These are phyloP conservation scores for Pangasius macronema DNA, from an alignment of 2,797 vertebrate genomes.

Conservation along the genomic window DNA sequence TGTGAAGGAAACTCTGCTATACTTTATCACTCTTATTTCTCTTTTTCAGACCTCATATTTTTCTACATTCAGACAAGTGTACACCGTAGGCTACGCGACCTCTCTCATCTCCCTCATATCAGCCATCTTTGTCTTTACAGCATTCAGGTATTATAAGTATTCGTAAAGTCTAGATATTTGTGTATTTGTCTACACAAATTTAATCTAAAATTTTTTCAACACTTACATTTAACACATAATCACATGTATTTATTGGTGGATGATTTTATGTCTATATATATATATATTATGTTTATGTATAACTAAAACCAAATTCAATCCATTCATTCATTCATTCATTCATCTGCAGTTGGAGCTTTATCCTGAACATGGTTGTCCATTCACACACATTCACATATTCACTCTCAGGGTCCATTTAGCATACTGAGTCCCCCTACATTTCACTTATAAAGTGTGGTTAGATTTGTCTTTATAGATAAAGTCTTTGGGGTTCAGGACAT, in stretches of 20 bases:
- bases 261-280: neutral
- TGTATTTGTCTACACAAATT: neutral
- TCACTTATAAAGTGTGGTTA: neutral
- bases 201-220: neutral
- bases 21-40: neutral
- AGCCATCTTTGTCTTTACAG: slow-evolving; percentile 75
- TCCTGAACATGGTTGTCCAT: neutral
- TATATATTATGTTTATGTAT: neutral
- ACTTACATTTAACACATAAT: neutral
- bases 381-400: neutral
- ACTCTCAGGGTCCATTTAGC: neutral
- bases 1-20: neutral
- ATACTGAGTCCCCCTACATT: neutral
- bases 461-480: neutral
- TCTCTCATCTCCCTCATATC: slow-evolving; percentile 78
- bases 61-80: slow-evolving; percentile 78
- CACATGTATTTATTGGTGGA: neutral
- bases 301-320: neutral
- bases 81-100: slow-evolving; percentile 79
- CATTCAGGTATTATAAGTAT: slow-evolving; percentile 69
- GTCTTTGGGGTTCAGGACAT: neutral
- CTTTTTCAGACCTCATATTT: slow-evolving; percentile 80
- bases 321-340: neutral
- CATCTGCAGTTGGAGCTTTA: neutral
- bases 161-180: neutral